Evolutionary conservation across 2,888 invertebrate species (phyloP), one percentile per base, ranked within the genome.

Genomic region (Sisyra terminalis): DNA sequence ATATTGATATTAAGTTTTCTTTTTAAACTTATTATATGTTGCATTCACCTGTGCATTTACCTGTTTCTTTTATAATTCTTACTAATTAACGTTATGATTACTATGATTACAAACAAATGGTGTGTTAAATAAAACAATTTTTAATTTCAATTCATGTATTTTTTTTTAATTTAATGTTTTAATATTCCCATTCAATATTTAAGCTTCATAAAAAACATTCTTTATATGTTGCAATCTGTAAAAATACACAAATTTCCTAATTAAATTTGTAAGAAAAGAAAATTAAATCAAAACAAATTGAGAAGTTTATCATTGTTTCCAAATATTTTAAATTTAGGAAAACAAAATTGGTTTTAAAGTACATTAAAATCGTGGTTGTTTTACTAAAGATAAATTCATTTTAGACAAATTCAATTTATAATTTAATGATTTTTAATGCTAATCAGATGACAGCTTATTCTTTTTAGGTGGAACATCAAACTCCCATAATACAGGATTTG

Each of bases 31-130:
- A 64, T 66, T 63, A 64, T 66, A 66, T 64, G 63, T 66, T 69
- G 69, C 69, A 69, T 70, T 57, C 52, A 69, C 66, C 68, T 69
- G 69, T 71, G 73, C 73, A 73, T 73, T 73, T 73, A 72, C 70
- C 67, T 68, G 67, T 68, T 68, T 71, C 70, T 60, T 58, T 24
- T 24, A 24, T 24, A 24, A 59, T 72, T 73, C 67, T 73, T 72
- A 73, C 73, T 73, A 73, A 72, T 74, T 74, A 73, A 73, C 71
- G 73, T 74, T 74, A 73, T 32, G 3, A 32, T 13, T 32, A 24
- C 24, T 24, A 24, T 24, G 7, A 24, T 24, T 24, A 24, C 24
- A 24, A 24, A 69, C 73, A 72, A 73, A 72, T 73, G 73, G 73
- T 73, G 73, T 73, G 73, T 73, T 75, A 73, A 53, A 51, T 43